Base-by-base conservation (phyloP, 2,888 invertebrate species). In the Plebejus argus region DNA sequence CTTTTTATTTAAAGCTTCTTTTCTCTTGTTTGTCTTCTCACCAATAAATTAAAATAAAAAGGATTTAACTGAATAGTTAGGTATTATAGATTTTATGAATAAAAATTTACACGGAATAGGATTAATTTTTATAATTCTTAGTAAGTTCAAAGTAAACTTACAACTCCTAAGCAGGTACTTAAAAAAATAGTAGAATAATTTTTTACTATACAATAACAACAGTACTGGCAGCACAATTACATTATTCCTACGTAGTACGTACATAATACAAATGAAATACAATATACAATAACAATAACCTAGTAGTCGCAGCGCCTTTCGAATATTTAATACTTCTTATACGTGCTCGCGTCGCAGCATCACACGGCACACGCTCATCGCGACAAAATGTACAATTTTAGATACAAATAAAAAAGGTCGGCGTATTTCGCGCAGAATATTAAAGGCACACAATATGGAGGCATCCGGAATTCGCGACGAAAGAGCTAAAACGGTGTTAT, bases 321-420 rank as follows among this genome's bases (percentile, higher is more conserved):
- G 66, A 66, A 66, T 66, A 66, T 66, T 66, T 66, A 66, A 66
- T 66, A 66, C 66, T 5, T 33, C 66, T 28, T 33, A 28, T 33
- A 66, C 66, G 66, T 66, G 66, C 15, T 23, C 66, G 66, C 28
- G 66, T 61, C 61, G 61, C 20, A 28, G 61, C 61, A 61, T 33
- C 81, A 85, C 85, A 84, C 84, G 86, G 89, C 88, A 86, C 86
- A 87, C 89, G 90, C 91, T 90, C 93, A 91, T 91, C 90, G 89
- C 92, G 89, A 93, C 94, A 93, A 93, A 94, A 93, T 92, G 93
- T 93, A 92, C 93, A 93, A 93, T 93, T 94, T 93, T 93, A 92
- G 93, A 93, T 93, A 93, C 93, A 93, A 94, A 94, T 93, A 93
- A 93, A 94, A 94, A 93, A 94, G 94, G 93, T 92, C 92, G 91